Evolutionary conservation across 2,113 vertebrate genomes (phyloP).

Genomic region (Lepus timidus): DNA sequence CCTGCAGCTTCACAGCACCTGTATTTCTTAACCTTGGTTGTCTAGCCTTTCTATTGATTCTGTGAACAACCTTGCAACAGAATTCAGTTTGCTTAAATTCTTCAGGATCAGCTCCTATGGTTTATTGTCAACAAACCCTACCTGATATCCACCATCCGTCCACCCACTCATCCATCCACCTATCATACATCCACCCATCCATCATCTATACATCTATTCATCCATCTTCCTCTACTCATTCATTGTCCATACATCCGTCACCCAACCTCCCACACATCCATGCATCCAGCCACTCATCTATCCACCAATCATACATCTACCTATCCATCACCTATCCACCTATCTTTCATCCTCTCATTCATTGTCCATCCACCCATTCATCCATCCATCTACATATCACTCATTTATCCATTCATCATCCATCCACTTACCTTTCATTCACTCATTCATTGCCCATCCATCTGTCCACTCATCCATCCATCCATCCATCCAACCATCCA

Average conservation of each 20-base stretch:
- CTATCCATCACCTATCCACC: background rate
- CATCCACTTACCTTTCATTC: background rate
- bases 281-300: background rate
- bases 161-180: background rate
- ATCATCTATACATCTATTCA: background rate
- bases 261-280: background rate
- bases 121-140: background rate
- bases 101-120: background rate
- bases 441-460: background rate
- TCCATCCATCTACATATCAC: background rate
- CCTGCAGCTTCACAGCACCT: background rate
- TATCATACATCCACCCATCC: background rate
- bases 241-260: background rate
- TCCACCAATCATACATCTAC: background rate
- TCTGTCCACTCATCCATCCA: background rate
- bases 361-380: background rate
- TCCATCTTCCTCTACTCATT: background rate
- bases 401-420: background rate
- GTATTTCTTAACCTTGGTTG: slow-evolving; percentile 4
- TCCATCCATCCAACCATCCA: background rate
- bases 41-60: background rate
- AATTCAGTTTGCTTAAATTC: slow-evolving; percentile 24
- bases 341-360: background rate
- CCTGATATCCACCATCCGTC: background rate
- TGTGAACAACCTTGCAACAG: background rate